Percentiles rank a stretch among this genome's conserved stretches.
Evolutionary conservation across 1,140 invertebrate genomes (phyloP).

Genomic region (Coenobita brevimanus): DNA sequence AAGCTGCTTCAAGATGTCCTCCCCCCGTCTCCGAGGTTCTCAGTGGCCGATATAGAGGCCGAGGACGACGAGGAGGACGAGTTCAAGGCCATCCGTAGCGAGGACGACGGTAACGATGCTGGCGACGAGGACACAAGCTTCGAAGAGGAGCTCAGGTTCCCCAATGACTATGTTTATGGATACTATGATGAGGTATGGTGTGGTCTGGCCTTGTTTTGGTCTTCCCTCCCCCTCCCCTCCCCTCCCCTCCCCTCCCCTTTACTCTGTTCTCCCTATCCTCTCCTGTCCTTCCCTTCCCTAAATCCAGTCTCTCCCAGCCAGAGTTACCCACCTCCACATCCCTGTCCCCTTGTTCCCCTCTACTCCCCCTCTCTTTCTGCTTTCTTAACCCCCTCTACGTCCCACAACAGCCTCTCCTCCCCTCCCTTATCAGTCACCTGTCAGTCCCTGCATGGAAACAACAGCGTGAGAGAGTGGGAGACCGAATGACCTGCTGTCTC

Average conservation of each 20-base stretch:
- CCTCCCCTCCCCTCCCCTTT: not conserved
- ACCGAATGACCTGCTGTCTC: too few relatives aligned
- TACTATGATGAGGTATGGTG: conserved; percentile 51
- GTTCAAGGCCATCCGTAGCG: conserved; percentile 29
- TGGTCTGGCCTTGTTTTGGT: too few relatives aligned
- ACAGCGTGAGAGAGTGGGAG: too few relatives aligned
- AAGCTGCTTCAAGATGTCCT: conserved; percentile 25
- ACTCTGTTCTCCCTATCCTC: not conserved
- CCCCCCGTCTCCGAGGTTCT: conserved; percentile 44
- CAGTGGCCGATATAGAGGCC: conserved; percentile 29
- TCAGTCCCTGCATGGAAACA: too few relatives aligned
- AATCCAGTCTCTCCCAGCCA: not conserved
- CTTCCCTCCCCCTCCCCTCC: not conserved
- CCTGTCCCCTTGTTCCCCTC: not conserved
- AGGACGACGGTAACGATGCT: conserved; percentile 48
- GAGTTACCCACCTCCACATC: too few relatives aligned
- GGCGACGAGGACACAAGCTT: conserved; percentile 56
- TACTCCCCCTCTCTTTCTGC: not conserved
- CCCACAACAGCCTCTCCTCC: not conserved
- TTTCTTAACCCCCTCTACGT: not conserved
- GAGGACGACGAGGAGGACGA: conserved; percentile 46
- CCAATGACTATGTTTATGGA: conserved; percentile 42
- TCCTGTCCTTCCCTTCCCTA: not conserved
- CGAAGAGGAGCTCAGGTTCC: conserved; percentile 38
- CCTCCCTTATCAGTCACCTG: too few relatives aligned